Percentiles rank a stretch among this genome's conserved stretches.
phyloP scores from a whole-genome alignment of 2,113 vertebrate species.

The Mustelus asterias region DNA sequence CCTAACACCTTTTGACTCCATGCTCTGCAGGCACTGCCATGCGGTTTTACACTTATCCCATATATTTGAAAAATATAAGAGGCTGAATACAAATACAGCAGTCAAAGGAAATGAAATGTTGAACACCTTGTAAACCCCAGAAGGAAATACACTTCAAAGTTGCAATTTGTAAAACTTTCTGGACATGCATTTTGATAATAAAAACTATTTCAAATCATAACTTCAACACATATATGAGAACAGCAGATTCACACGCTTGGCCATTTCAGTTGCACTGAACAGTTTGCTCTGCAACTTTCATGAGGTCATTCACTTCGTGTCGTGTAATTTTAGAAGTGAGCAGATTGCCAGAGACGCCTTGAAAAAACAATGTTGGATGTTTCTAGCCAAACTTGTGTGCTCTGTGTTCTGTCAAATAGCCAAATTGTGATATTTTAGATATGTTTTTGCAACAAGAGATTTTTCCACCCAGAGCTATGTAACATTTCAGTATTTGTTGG shows the following conservation, averaged over 20 bases:
- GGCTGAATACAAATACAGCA: not conserved
- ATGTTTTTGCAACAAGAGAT: not conserved
- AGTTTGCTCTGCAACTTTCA: not conserved
- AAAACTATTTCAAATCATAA: not conserved
- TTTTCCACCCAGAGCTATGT: not conserved
- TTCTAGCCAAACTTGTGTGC: not conserved
- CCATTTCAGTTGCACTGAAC: not conserved
- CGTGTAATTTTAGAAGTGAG: constrained; percentile 7
- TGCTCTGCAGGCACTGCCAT: not conserved
- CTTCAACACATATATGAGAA: not conserved
- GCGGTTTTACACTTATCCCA: not conserved
- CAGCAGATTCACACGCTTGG: not conserved
- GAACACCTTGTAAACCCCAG: not conserved
- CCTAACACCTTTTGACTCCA: not conserved
- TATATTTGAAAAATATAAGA: not conserved
- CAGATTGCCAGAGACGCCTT: not conserved
- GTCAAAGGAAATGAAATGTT: not conserved
- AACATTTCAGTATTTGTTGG: not conserved
- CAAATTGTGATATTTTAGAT: constrained; percentile 8
- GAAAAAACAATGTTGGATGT: not conserved
- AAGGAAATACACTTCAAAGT: not conserved
- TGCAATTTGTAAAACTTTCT: not conserved
- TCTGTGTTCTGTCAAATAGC: not conserved
- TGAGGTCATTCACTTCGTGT: not conserved
- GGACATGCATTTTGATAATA: not conserved